Conservation (phyloP, 1,140 invertebrate species). For the Nomia melanderi region DNA sequence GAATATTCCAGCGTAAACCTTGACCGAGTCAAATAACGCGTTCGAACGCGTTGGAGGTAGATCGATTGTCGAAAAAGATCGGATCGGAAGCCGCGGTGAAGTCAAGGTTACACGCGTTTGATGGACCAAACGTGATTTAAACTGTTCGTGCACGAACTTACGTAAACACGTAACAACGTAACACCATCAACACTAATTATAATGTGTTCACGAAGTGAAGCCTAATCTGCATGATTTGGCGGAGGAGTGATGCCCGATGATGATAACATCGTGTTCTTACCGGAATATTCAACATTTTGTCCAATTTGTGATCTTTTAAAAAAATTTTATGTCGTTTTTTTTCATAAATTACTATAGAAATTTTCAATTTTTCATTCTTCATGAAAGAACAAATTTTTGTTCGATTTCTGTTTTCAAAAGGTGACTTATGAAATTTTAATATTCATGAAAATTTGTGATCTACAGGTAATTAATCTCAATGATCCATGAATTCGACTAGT, state of each 20-base stretch:
- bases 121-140: constrained; percentile 19
- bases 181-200: constrained; percentile 14
- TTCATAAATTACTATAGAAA: too few species aligned
- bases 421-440: too few species aligned
- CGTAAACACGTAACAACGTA: constrained; percentile 33
- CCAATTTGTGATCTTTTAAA: background rate
- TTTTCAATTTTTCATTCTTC: too few species aligned
- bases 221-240: background rate
- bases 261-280: background rate
- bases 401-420: too few species aligned
- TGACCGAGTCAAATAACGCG: background rate
- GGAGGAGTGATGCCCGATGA: constrained; percentile 9
- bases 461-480: too few species aligned
- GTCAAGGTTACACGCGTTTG: constrained; percentile 28
- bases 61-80: constrained; percentile 20
- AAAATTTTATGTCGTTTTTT: background rate
- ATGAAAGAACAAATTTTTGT: too few species aligned
- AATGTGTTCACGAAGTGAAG: constrained; percentile 8
- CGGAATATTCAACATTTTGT: background rate
- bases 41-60: background rate
- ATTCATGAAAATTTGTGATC: too few species aligned
- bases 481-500: too few species aligned
- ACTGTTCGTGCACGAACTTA: constrained; percentile 39
- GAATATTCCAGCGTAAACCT: background rate
- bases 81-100: background rate